phyloP scores from a whole-genome alignment of 2,888 invertebrate species.

The Myathropa florea region DNA sequence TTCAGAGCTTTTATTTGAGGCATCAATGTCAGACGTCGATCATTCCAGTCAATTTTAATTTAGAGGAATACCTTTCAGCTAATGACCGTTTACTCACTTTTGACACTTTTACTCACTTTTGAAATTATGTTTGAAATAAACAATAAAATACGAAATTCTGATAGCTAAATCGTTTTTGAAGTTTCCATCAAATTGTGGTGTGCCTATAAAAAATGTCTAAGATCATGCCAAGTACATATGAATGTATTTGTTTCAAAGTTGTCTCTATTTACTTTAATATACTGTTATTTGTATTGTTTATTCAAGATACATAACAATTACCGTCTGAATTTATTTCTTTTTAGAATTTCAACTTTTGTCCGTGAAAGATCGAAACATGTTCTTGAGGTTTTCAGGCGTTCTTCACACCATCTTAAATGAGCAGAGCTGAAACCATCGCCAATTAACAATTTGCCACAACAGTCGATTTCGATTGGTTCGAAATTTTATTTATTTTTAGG shows the following conservation, averaged over 20 bases:
- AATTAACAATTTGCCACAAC: slow-evolving; percentile 13
- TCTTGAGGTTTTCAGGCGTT: slow-evolving; percentile 70
- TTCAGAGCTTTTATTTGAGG: no score
- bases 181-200: no score
- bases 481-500: background rate
- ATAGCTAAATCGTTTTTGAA: no score
- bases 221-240: no score
- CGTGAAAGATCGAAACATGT: slow-evolving; percentile 67
- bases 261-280: slow-evolving; percentile 19
- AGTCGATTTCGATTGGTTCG: background rate
- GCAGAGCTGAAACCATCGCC: slow-evolving; percentile 12
- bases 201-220: no score
- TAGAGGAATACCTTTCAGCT: no score
- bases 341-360: slow-evolving; percentile 71
- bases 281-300: slow-evolving; percentile 5
- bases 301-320: slow-evolving; percentile 59
- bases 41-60: no score
- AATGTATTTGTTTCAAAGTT: slow-evolving; percentile 10
- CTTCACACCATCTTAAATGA: slow-evolving; percentile 58
- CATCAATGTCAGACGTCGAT: no score
- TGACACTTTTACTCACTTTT: no score
- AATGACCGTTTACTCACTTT: no score
- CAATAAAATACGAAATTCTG: no score
- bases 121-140: no score
- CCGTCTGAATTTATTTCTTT: slow-evolving; percentile 72